Evolutionary conservation across 2,888 invertebrate species (phyloP).

Genomic region (Fragum whitleyi): DNA sequence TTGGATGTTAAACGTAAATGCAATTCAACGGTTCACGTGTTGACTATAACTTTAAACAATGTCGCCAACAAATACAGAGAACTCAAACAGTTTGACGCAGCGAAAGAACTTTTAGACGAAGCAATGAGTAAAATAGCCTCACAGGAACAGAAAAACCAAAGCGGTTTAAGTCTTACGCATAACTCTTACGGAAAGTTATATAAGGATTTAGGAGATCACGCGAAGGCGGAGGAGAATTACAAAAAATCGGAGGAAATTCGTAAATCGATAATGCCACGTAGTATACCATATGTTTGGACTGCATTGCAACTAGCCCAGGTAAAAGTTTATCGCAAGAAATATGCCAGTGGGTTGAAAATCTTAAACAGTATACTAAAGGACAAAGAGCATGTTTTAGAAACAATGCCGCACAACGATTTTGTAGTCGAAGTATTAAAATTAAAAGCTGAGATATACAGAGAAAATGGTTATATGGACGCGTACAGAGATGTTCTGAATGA

Average conservation of each 20-base stretch:
- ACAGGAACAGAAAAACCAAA: slow-evolving; percentile 13
- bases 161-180: slow-evolving; percentile 26
- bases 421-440: slow-evolving; percentile 17
- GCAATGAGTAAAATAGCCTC: slow-evolving; percentile 34
- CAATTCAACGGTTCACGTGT: slow-evolving; percentile 51
- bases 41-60: slow-evolving; percentile 65
- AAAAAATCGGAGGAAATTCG: slow-evolving; percentile 51
- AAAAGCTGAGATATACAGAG: slow-evolving; percentile 16
- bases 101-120: slow-evolving; percentile 47
- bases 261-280: slow-evolving; percentile 29
- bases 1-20: slow-evolving; percentile 58
- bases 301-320: slow-evolving; percentile 26
- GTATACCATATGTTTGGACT: slow-evolving; percentile 30
- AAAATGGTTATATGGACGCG: not conserved
- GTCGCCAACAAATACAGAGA: slow-evolving; percentile 55
- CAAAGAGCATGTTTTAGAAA: slow-evolving; percentile 3
- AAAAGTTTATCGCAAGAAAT: not conserved
- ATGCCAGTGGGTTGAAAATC: not conserved
- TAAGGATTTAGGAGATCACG: slow-evolving; percentile 20
- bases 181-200: slow-evolving; percentile 49
- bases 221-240: slow-evolving; percentile 42
- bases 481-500: slow-evolving; percentile 21
- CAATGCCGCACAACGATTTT: slow-evolving; percentile 38
- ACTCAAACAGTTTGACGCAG: slow-evolving; percentile 34
- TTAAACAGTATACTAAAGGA: slow-evolving; percentile 14